Percentiles rank a stretch among this genome's conserved stretches.
Conservation (phyloP, 1,140 invertebrate genomes). For the Kradibia gibbosae region DNA sequence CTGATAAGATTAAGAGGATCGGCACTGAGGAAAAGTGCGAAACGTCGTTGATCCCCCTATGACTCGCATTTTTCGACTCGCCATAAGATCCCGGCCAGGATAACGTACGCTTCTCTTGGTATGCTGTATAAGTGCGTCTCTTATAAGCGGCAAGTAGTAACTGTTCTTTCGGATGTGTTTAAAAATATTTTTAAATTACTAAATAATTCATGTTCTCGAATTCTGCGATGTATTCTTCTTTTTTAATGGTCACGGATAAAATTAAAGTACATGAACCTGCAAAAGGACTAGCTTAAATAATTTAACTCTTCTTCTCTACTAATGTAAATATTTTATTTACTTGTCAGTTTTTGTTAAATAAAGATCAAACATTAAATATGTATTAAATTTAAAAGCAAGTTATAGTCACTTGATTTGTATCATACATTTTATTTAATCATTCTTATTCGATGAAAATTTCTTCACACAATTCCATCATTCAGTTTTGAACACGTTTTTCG, state of each 20-base stretch:
- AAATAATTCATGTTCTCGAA: conserved; percentile 4
- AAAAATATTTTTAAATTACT: not conserved
- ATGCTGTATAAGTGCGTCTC: conserved; percentile 1
- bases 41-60: conserved; percentile 39
- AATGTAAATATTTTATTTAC: not conserved
- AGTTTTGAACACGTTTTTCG: no score
- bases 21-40: conserved; percentile 51
- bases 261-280: no score
- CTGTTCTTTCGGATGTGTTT: not conserved
- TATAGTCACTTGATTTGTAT: no score
- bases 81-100: conserved; percentile 37
- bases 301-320: not conserved
- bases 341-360: not conserved
- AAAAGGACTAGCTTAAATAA: not conserved
- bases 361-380: not conserved
- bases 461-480: no score
- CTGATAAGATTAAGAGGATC: conserved; percentile 62
- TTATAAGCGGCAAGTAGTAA: not conserved
- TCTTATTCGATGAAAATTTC: no score
- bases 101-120: conserved; percentile 27
- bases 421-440: no score
- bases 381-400: not conserved
- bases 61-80: conserved; percentile 42
- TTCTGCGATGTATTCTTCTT: not conserved
- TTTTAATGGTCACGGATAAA: not conserved